Conservation (phyloP, 2,797 vertebrate species). For the Pseudomugil gertrudae region DNA sequence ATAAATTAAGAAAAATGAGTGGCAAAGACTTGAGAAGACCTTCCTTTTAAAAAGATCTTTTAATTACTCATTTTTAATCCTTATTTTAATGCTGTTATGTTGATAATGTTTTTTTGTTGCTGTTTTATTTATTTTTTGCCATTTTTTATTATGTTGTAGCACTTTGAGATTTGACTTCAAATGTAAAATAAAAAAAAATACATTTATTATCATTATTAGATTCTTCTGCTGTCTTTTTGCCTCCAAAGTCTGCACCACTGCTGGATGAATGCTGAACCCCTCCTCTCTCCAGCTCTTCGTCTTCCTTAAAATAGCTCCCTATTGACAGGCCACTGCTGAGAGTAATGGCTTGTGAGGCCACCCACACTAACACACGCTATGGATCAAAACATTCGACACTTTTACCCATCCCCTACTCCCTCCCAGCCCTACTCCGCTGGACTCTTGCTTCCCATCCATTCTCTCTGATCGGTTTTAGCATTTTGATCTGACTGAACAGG, state of each 20-base stretch:
- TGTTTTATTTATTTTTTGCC: too few species aligned
- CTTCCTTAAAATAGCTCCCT: conserved; percentile 68
- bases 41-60: too few species aligned
- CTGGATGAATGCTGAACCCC: conserved; percentile 3
- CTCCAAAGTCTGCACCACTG: conserved; percentile 29
- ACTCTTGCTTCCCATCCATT: conserved; percentile 28
- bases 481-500: conserved; percentile 37
- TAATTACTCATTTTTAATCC: too few species aligned
- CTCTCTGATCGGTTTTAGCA: conserved; percentile 20
- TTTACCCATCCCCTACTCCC: conserved; percentile 3
- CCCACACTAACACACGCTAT: conserved; percentile 46
- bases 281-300: conserved; percentile 19
- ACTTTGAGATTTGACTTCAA: too few species aligned
- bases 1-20: conserved; percentile 17
- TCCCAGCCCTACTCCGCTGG: conserved; percentile 29
- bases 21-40: too few species aligned
- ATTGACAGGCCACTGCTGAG: conserved; percentile 64
- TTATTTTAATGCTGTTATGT: too few species aligned
- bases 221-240: conserved; percentile 14
- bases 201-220: too few species aligned
- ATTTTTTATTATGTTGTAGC: too few species aligned
- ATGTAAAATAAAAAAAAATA: too few species aligned
- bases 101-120: too few species aligned
- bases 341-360: conserved; percentile 42
- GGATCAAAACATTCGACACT: conserved; percentile 49